Evolutionary conservation across 92 coral and sea anemone genomes (phyloP).

Genomic region (Epizoanthus scotinus): DNA sequence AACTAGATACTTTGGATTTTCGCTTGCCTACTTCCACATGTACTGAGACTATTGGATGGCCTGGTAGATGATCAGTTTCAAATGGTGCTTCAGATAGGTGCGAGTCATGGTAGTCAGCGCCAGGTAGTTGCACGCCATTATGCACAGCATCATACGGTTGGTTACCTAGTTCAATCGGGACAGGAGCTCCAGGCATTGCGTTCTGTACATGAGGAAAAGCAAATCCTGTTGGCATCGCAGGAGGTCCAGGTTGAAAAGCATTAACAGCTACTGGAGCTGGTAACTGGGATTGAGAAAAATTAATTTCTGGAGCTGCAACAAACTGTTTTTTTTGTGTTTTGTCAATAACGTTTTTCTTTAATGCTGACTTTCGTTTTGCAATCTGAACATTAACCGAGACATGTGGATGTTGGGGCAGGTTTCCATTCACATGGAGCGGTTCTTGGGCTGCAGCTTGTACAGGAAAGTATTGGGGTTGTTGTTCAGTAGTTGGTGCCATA

Average conservation of each 20-base stretch:
- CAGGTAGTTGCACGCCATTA: background rate
- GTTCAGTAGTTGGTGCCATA: constrained; percentile 1
- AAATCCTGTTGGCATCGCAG: background rate
- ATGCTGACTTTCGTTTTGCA: constrained; percentile 48
- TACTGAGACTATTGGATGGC: constrained; percentile 26
- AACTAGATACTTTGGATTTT: constrained; percentile 26
- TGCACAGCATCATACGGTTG: background rate
- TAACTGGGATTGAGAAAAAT: constrained; percentile 11
- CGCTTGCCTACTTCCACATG: constrained; percentile 34
- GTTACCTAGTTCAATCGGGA: background rate
- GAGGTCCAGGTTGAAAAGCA: constrained; percentile 21
- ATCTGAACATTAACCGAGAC: constrained; percentile 71
- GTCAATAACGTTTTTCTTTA: background rate
- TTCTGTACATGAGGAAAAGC: background rate
- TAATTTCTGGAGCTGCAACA: constrained; percentile 17
- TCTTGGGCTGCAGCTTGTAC: background rate
- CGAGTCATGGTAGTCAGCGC: background rate
- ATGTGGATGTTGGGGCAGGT: constrained; percentile 40
- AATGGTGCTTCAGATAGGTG: background rate
- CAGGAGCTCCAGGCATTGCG: background rate
- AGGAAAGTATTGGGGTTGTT: background rate
- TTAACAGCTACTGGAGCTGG: constrained; percentile 22
- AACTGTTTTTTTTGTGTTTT: constrained; percentile 35
- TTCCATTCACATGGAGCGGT: background rate
- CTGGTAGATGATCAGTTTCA: background rate